Base-by-base conservation (phyloP, 2,113 vertebrate genomes). In the Lepus americanus region DNA sequence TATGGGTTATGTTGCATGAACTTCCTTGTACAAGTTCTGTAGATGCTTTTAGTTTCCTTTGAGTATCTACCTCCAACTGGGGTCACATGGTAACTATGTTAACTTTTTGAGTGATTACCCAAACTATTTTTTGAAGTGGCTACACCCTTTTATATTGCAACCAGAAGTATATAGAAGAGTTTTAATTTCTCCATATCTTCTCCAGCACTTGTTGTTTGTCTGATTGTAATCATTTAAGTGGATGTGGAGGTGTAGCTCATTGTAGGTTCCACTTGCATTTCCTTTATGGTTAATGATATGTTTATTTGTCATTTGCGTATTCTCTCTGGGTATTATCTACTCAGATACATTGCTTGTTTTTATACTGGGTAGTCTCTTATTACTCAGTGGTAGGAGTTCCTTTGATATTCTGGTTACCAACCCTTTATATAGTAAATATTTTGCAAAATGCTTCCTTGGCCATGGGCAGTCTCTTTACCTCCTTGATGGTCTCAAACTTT, bases 241-340 rank as follows among this genome's bases (percentile, higher is more conserved):
- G 44, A 22, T 77, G 4, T 31, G 11, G 64, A 61, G 44, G 72
- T 16, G 12, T 74, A 36, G 77, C 63, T 87, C 59, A 82, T 19
- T 77, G 7, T 92, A 59, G 31, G 63, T 95, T 72, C 72, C 25
- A 72, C 72, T 81, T 73, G 20, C 27, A 55, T 89, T 89, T 89
- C 25, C 36, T 59, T 31, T 31, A 49, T 80, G 31, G 31, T 73
- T 51, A 23, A 66, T 90, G 36, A 76, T 61, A 31, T 69, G 25
- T 0, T 66, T 74, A 16, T 67, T 66, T 31, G 80, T 23, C 49
- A 29, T 59, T 31, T 39, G 33, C 55, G 7, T 86, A 17, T 87
- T 25, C 63, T 88, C n/a, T 87, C 19, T 66, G 36, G 69, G 90
- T 51, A 95, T 81, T 87, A n/a, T 85, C 78, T 55, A 22, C 39